phyloP scores from a whole-genome alignment of 2,797 vertebrate species.

The Graptemys geographica region DNA sequence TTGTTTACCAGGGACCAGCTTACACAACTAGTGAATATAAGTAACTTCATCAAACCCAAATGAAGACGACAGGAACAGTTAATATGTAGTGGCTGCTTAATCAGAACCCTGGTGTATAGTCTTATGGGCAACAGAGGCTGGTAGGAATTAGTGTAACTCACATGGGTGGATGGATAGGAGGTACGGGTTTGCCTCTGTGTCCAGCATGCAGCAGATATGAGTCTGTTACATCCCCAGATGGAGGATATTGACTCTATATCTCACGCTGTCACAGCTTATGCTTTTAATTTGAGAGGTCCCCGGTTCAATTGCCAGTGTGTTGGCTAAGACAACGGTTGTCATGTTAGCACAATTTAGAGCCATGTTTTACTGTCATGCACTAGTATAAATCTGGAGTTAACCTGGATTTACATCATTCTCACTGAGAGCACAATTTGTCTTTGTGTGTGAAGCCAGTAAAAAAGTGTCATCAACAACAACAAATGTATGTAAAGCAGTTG shows the following conservation, averaged over 20 bases:
- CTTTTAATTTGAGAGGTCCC: background rate
- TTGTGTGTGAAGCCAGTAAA: background rate
- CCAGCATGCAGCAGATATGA: background rate
- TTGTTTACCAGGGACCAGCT: background rate
- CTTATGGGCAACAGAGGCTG: background rate
- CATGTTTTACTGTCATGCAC: background rate
- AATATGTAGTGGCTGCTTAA: background rate
- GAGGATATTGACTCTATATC: too few relatives aligned
- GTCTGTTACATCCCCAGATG: too few relatives aligned
- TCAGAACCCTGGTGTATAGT: background rate
- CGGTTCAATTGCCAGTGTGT: background rate
- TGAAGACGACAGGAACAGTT: background rate
- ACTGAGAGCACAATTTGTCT: background rate
- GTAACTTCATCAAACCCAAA: background rate
- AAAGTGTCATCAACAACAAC: background rate
- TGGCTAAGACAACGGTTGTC: background rate
- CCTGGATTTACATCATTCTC: background rate
- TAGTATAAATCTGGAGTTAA: background rate
- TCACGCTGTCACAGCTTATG: too few relatives aligned
- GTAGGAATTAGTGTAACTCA: background rate
- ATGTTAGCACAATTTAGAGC: background rate
- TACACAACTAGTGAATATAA: accelerated
- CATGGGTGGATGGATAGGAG: background rate
- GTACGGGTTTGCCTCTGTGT: background rate
- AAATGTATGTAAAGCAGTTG: background rate